A percentile compares a stretch with the other conserved stretches of the same genome.
Conservation (phyloP, 2,888 invertebrate genomes). For the Alloplasta piceator region DNA sequence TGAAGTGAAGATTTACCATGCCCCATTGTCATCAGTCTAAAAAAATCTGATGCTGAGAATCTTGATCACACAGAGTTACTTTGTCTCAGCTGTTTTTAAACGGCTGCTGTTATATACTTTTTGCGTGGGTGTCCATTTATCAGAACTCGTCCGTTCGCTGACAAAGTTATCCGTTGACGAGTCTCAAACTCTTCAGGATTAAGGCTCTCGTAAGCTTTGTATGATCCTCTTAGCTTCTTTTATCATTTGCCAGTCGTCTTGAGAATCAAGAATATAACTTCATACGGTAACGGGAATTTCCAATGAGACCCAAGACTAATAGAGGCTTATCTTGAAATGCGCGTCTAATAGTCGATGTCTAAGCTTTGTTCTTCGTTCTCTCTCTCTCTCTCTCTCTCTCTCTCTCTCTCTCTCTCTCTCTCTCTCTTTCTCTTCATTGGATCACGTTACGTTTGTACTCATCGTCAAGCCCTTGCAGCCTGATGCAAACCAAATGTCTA, state of each 20-base stretch:
- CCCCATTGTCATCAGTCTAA: too few relatives aligned
- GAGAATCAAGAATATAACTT: not conserved
- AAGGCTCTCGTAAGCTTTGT: not conserved
- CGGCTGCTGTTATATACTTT: too few relatives aligned
- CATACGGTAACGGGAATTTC: slow-evolving; percentile 33
- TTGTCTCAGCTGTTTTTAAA: too few relatives aligned
- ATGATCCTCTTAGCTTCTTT: not conserved
- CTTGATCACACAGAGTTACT: too few relatives aligned
- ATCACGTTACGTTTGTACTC: not conserved
- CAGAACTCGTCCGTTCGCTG: too few relatives aligned
- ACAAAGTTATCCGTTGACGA: too few relatives aligned
- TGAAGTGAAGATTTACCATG: too few relatives aligned
- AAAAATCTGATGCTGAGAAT: too few relatives aligned
- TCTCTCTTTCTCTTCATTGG: slow-evolving; percentile 1
- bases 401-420: slow-evolving; percentile 2
- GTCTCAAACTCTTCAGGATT: too few relatives aligned
- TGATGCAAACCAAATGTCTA: not conserved
- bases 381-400: not conserved
- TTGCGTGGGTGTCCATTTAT: too few relatives aligned
- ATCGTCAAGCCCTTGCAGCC: not conserved
- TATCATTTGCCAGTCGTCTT: slow-evolving; percentile 15
- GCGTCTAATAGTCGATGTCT: slow-evolving; percentile 16
- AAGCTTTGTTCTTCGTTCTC: not conserved
- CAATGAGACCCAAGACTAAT: slow-evolving; percentile 39
- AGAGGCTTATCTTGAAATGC: slow-evolving; percentile 14